Conservation (phyloP, 2,888 invertebrate species). For the Sarcophaga rosellei region DNA sequence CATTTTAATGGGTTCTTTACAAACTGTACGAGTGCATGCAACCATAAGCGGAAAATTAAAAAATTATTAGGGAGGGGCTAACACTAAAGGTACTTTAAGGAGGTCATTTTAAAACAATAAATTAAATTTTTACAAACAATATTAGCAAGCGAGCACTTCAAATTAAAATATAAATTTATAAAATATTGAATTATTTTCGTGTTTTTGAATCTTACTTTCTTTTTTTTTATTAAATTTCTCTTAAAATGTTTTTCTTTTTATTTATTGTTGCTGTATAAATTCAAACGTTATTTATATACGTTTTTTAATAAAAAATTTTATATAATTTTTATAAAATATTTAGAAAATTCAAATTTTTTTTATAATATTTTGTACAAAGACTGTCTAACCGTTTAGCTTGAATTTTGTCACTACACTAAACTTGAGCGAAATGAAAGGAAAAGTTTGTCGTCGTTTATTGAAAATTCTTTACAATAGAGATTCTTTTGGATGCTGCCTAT, state of each 20-base stretch:
- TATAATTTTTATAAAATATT: conserved; percentile 5
- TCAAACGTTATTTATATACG: background rate
- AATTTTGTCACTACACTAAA: conserved; percentile 59
- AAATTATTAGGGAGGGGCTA: too few species aligned
- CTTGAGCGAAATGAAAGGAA: conserved; percentile 48
- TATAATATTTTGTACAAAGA: conserved; percentile 16
- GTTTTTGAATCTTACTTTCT: background rate
- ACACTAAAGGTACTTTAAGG: too few species aligned
- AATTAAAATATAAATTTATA: too few species aligned
- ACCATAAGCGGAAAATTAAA: too few species aligned
- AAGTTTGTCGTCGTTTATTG: conserved; percentile 31
- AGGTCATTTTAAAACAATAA: too few species aligned
- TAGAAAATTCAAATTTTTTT: background rate
- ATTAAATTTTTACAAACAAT: too few species aligned
- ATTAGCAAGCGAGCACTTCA: too few species aligned
- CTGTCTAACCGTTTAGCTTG: conserved; percentile 48
- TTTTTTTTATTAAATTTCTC: background rate
- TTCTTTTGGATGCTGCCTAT: conserved; percentile 35
- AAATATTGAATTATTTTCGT: too few species aligned
- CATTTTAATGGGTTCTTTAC: too few species aligned
- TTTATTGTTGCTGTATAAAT: too few species aligned
- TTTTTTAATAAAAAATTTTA: background rate
- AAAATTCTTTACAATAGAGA: conserved; percentile 50
- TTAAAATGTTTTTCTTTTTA: too few species aligned
- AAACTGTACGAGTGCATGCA: too few species aligned